These are phyloP conservation scores for Lapara coniferarum DNA, from an alignment of 2,888 invertebrate species.

Conservation along the genomic window DNA sequence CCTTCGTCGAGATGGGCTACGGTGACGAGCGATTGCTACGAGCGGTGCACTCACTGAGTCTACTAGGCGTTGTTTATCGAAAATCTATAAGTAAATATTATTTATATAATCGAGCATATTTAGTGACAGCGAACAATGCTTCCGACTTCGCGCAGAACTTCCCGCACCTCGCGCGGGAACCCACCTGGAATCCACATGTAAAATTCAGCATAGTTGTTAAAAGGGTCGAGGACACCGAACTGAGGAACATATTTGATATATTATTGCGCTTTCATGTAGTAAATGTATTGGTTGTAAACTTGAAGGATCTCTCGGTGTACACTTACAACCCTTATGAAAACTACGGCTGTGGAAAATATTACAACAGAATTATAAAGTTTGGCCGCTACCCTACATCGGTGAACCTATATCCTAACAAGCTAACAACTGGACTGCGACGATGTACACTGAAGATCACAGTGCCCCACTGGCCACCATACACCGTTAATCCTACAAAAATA, in stretches of 20 bases:
- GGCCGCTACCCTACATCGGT: conserved; percentile 49
- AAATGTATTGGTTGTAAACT: conserved; percentile 52
- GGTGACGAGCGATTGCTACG: conserved; percentile 34
- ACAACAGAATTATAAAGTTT: conserved; percentile 46
- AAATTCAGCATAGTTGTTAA: conserved; percentile 51
- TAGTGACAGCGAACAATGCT: conserved; percentile 42
- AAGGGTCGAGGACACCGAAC: conserved; percentile 33
- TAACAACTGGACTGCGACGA: conserved; percentile 50
- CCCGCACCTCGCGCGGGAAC: conserved; percentile 39
- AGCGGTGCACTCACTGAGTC: conserved; percentile 35
- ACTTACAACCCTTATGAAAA: conserved; percentile 65
- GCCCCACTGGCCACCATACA: conserved; percentile 58
- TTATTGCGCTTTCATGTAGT: conserved; percentile 47
- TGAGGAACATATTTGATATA: conserved; percentile 50
- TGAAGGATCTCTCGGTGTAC: conserved; percentile 50
- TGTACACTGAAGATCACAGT: conserved; percentile 54
- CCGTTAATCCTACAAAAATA: conserved; percentile 40
- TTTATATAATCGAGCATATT: conserved; percentile 41
- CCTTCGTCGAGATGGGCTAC: conserved; percentile 34
- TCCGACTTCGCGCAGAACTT: conserved; percentile 39
- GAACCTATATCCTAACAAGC: conserved; percentile 50
- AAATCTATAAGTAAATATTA: not conserved
- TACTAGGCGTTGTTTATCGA: conserved; percentile 20
- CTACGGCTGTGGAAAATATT: conserved; percentile 61
- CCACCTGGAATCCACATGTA: conserved; percentile 54